Conservation (phyloP, 92 coral and sea anemone genomes). For the Chrysogorgia sp. region DNA sequence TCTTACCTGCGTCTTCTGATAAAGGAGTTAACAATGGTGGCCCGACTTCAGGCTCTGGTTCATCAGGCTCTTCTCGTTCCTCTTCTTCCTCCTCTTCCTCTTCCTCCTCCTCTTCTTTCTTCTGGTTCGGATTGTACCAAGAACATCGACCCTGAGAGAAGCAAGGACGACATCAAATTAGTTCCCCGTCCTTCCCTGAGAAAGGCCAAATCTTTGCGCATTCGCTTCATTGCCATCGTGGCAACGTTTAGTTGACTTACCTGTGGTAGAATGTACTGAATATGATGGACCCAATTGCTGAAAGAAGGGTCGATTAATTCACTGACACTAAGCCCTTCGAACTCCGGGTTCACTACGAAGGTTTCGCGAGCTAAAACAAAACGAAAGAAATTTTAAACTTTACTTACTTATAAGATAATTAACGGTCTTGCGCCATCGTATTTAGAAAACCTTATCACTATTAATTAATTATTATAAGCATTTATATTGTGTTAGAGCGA, state of each 20-base stretch:
- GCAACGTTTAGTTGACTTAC: constrained; percentile 53
- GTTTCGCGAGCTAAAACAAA: constrained; percentile 79
- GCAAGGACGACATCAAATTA: neutral
- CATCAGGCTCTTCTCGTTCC: constrained; percentile 98
- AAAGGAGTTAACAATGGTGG: constrained; percentile 94
- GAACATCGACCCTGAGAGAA: constrained; percentile 88
- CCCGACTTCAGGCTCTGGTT: constrained; percentile 98
- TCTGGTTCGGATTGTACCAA: constrained; percentile 90
- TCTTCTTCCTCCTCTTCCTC: constrained; percentile 99
- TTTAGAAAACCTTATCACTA: too few species aligned
- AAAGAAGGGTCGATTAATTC: constrained; percentile 90
- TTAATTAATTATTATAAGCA: too few species aligned
- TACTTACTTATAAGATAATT: too few species aligned
- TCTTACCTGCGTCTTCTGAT: constrained; percentile 90
- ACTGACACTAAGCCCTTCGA: constrained; percentile 85
- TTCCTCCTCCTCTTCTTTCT: constrained; percentile 90
- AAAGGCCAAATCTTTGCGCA: neutral
- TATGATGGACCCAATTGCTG: constrained; percentile 98
- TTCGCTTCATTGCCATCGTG: neutral
- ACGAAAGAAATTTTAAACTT: too few species aligned
- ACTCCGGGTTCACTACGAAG: constrained; percentile 89
- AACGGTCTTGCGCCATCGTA: too few species aligned
- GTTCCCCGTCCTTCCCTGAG: neutral
- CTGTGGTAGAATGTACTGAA: constrained; percentile 92
- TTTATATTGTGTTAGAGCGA: too few species aligned